Evolutionary conservation across 2,113 vertebrate species (phyloP), one percentile per base, ranked within the genome.

Genomic region (Macrotis lagotis): DNA sequence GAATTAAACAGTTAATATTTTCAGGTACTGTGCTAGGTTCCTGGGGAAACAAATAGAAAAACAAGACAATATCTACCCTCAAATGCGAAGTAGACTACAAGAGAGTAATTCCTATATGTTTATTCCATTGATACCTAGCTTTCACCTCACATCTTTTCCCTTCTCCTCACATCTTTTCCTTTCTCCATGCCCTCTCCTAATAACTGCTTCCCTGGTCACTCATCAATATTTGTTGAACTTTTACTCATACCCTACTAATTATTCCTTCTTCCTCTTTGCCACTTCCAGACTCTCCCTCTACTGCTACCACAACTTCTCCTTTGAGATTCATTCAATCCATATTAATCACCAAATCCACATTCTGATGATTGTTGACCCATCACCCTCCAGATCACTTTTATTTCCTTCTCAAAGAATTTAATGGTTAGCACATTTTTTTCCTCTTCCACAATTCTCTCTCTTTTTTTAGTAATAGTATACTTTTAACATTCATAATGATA

Each of bases 81-180:
- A 91, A 83, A 28, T 91, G 50, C 44, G n/a, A 97, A 96, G 25
- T 12, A 90, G 24, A 50, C 47, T 28, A 37, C 52, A 51, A 91
- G 28, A 14, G 12, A 91, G 89, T 44, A 52, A 91, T 88, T 47
- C 51, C 7, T 25, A 25, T 24, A 14, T 88, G 3, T 92, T 22
- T n/a, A 1, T 44, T 83, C n/a, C 66, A 44, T 8, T 66, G 59
- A 66, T 66, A 74, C 37, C 37, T 74, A 83, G 7, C 16, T 83
- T 83, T 44, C 66, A 22, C 44, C 66, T 83, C n/a, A 8, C 19
- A 24, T 44, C 5, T 44, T 44, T 44, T 83, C 66, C 19, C 44
- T 83, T 44, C n/a, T 11, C 66, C n/a, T 22, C 24, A 12, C 19
- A n/a, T n/a, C n/a, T n/a, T n/a, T n/a, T n/a, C n/a, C n/a, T n/a